These are phyloP conservation scores for Drosophila subobscura DNA, from an alignment of 1,140 invertebrate genomes.

Conservation along the genomic window DNA sequence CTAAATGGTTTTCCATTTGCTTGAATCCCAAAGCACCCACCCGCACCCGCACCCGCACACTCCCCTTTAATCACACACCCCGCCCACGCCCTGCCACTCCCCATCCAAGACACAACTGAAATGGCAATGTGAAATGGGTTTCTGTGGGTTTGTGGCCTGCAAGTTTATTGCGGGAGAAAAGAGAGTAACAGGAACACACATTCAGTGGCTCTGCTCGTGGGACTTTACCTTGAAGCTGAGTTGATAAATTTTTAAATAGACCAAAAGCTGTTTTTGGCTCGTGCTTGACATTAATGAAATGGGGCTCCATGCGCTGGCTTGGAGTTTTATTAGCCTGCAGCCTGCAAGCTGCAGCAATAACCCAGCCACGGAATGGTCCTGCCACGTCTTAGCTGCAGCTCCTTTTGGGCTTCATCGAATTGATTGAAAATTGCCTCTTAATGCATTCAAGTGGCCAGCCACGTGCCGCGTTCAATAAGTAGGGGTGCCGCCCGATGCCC, in stretches of 20 bases:
- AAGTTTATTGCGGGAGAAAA: constrained; percentile 18
- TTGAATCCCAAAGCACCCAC: background rate
- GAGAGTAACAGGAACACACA: background rate
- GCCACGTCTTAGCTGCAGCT: too few relatives aligned
- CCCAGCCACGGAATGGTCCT: too few relatives aligned
- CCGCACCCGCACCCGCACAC: background rate
- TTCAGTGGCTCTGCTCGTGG: too few relatives aligned
- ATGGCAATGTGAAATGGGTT: background rate
- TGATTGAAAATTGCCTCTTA: constrained; percentile 1
- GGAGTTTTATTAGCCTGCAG: background rate
- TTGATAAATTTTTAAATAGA: constrained; percentile 31
- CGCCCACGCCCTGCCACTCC: background rate
- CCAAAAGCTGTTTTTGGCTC: constrained; percentile 1
- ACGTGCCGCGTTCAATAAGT: too few relatives aligned
- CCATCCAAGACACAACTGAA: constrained; percentile 1
- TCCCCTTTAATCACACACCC: background rate
- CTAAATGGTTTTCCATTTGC: constrained; percentile 65
- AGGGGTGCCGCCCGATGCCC: too few relatives aligned
- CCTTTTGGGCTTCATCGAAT: background rate
- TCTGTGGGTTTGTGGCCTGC: constrained; percentile 16
- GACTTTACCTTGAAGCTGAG: background rate
- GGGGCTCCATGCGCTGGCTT: background rate
- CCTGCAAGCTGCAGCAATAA: background rate
- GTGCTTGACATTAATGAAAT: constrained; percentile 7
- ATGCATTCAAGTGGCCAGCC: background rate